Evolutionary conservation across 1,140 invertebrate species (phyloP).

Genomic region (Theocolax elegans): DNA sequence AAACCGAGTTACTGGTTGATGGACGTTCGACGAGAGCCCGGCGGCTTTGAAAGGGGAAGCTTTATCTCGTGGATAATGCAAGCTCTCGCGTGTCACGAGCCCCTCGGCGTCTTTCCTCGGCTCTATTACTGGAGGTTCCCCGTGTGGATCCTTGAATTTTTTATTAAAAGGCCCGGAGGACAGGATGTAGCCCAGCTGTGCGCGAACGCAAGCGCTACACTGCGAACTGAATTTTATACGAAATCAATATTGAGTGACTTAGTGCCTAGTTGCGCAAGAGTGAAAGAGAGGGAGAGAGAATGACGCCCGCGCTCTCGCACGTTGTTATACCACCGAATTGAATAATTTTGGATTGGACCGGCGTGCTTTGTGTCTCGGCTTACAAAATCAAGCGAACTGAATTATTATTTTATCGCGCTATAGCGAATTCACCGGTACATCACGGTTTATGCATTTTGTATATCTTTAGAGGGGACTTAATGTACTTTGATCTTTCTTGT

Average conservation of each 20-base stretch:
- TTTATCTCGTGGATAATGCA: slow-evolving; percentile 48
- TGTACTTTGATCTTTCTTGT: too few relatives aligned
- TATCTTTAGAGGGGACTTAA: too few relatives aligned
- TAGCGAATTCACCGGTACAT: too few relatives aligned
- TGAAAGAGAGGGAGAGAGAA: too few relatives aligned
- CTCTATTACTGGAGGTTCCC: slow-evolving; percentile 22
- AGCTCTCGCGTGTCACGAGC: slow-evolving; percentile 42
- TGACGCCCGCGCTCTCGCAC: neutral
- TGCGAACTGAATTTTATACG: slow-evolving; percentile 8
- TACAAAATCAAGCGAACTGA: too few relatives aligned
- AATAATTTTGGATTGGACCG: slow-evolving; percentile 4
- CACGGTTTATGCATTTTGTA: too few relatives aligned
- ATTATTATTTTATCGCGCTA: too few relatives aligned
- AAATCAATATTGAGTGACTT: slow-evolving; percentile 20
- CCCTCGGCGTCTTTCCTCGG: slow-evolving; percentile 33
- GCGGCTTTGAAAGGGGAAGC: slow-evolving; percentile 27
- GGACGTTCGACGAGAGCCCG: slow-evolving; percentile 17
- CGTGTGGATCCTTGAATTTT: slow-evolving; percentile 22
- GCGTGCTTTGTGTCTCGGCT: too few relatives aligned
- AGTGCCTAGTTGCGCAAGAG: too few relatives aligned
- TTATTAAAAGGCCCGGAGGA: slow-evolving; percentile 27
- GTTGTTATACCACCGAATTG: neutral
- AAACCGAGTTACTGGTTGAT: slow-evolving; percentile 25
- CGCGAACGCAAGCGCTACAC: neutral
- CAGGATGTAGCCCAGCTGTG: too few relatives aligned